Conservation (phyloP, 2,113 vertebrate species). For the Anolis sagrei region DNA sequence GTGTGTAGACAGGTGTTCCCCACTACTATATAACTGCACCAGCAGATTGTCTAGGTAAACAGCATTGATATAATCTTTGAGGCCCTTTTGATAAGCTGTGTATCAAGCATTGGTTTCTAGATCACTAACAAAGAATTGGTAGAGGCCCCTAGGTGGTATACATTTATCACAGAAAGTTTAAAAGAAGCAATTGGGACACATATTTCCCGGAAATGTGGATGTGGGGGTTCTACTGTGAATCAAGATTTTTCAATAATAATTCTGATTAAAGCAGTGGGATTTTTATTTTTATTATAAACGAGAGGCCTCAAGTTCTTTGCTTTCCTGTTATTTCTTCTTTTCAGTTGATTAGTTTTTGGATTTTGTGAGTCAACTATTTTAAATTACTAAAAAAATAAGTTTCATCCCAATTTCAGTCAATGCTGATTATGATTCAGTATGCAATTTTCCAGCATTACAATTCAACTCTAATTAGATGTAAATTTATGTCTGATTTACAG, state of each 20-base stretch:
- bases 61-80: conserved; percentile 15
- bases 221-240: conserved; percentile 50
- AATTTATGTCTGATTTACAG: background rate
- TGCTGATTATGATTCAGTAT: background rate
- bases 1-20: conserved; percentile 1
- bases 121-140: conserved; percentile 47
- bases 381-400: background rate
- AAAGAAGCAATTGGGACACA: conserved; percentile 33
- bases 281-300: conserved; percentile 41
- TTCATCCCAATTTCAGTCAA: background rate
- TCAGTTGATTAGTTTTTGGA: background rate
- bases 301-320: background rate
- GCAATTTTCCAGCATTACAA: background rate
- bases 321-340: background rate
- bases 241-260: conserved; percentile 51
- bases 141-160: conserved; percentile 50
- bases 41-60: conserved; percentile 54
- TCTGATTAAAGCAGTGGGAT: conserved; percentile 45
- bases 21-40: background rate
- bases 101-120: conserved; percentile 34
- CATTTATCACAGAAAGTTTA: conserved; percentile 46
- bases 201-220: conserved; percentile 58
- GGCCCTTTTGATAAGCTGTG: conserved; percentile 50
- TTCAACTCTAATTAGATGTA: background rate
- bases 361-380: background rate